Base-by-base conservation (phyloP, 2,113 vertebrate genomes). In the Pontoporia blainvillei region DNA sequence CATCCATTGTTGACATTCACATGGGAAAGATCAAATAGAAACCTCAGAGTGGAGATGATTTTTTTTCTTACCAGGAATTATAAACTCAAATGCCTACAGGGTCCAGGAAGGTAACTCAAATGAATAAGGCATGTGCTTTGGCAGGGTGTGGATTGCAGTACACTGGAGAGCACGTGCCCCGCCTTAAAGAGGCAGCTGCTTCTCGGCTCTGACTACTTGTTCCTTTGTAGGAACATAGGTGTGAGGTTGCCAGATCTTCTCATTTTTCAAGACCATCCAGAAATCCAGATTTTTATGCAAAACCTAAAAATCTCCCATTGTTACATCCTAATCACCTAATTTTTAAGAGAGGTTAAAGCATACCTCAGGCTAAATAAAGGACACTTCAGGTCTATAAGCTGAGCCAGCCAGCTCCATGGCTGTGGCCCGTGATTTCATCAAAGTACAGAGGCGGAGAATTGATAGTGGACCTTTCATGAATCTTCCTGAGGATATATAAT, bases 151-250 rank as follows among this genome's bases (percentile, higher is more conserved):
- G 13, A 31, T 15, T 29, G 62, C 29, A 2, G 15, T 5, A 3
- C 3, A 1, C 46, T 5, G 27, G 57, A 21, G 57, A 39, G 31
- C 69, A 0, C 25, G 0, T 0, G 0, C 5, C 59, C 27, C 6
- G 4, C 46, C 34, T 25, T 57, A 31, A 3, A 39, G 52, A 62
- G 29, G 71, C 31, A 18, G n/a, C 27, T 3, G 15, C 13, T 75
- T 41, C 79, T 59, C 20, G 12, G 54, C 27, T 17, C 39, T 27
- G 15, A 46, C 59, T 18, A 3, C 20, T 25, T 29, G 11, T 46
- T 41, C 41, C 34, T 29, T 0, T 59, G 44, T 5, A 10, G 78
- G 46, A 59, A 34, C 10, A 4, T 1, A 52, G 25, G 17, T 31
- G 0, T 18, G 49, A 49, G 36, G 3, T 21, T n/a, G 29, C 8